Percentiles rank a stretch among this genome's conserved stretches.
Evolutionary conservation across 2,888 invertebrate species (phyloP).

Genomic region (Nephrotoma flavescens): DNA sequence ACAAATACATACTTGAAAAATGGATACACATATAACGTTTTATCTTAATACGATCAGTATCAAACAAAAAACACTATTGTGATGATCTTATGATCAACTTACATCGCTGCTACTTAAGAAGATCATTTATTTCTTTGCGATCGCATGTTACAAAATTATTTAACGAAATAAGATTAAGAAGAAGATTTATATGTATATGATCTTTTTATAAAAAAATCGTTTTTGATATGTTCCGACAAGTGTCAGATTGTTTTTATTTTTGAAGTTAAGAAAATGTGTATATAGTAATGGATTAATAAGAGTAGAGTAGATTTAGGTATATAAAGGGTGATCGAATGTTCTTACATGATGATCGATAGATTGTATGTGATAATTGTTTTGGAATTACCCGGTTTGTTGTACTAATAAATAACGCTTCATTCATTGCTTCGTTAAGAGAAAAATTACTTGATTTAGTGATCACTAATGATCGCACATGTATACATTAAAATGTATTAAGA

Average conservation of each 20-base stretch:
- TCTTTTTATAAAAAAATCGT: neutral
- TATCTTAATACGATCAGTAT: slow-evolving; percentile 3
- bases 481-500: neutral
- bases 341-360: neutral
- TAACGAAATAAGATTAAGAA: neutral
- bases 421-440: neutral
- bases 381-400: neutral
- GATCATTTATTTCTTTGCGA: neutral
- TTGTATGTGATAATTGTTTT: neutral
- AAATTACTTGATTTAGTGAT: neutral
- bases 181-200: neutral
- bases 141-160: neutral
- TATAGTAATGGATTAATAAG: neutral
- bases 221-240: neutral
- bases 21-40: neutral
- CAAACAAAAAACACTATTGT: slow-evolving; percentile 2
- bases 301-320: neutral
- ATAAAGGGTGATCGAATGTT: neutral
- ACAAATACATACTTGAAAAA: neutral
- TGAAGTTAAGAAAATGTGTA: neutral
- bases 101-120: neutral
- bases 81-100: neutral
- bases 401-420: neutral
- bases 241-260: neutral
- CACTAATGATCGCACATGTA: neutral